These are phyloP conservation scores for Chloebia gouldiae DNA, from an alignment of 2,113 vertebrate genomes.

Conservation along the genomic window DNA sequence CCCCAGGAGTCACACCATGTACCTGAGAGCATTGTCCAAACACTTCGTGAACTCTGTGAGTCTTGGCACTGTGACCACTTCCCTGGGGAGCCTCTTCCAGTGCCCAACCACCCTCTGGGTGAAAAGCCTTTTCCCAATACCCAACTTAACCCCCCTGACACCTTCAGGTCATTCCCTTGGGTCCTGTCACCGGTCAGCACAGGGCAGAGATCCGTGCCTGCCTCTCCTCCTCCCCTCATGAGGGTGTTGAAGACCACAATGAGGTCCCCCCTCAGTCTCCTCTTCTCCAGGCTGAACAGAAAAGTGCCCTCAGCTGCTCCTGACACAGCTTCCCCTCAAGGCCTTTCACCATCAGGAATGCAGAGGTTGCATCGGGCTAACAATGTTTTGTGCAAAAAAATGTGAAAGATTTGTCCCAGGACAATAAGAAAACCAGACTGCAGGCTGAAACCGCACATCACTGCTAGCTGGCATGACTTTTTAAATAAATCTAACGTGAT, in stretches of 20 bases:
- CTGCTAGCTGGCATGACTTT: not conserved
- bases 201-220: not conserved
- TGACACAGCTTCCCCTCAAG: not conserved
- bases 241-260: accelerated
- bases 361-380: not conserved
- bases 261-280: not conserved
- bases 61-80: not conserved
- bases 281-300: not conserved
- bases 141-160: not conserved
- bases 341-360: not conserved
- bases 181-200: not conserved
- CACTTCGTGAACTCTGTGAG: not conserved
- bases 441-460: not conserved
- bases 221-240: not conserved
- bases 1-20: not conserved
- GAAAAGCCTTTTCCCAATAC: accelerated
- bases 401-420: not conserved
- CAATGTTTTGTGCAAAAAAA: not conserved
- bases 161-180: accelerated
- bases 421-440: not conserved
- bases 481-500: not conserved
- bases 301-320: not conserved
- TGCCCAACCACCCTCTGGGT: not conserved
- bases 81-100: not conserved
- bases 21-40: not conserved